Conservation (phyloP, 2,888 invertebrate genomes). For the Sycophila texana region DNA sequence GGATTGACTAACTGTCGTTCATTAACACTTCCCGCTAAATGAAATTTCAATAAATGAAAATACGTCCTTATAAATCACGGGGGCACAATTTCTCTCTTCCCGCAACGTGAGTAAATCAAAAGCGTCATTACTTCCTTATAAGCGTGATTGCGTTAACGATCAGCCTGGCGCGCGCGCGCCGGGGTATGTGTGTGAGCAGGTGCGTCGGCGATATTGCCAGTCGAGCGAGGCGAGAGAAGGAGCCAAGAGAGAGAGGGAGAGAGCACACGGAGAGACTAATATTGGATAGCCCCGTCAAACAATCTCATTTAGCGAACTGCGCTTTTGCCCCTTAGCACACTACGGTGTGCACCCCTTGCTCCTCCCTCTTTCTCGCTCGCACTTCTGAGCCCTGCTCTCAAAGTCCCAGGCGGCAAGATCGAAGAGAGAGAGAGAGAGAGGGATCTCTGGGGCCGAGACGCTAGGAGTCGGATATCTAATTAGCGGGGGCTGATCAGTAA, state of each 20-base stretch:
- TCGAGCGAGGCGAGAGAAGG: conserved; percentile 23
- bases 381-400: conserved; percentile 57
- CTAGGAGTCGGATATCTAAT: conserved; percentile 75
- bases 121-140: conserved; percentile 51
- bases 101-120: conserved; percentile 47
- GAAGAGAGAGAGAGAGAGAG: conserved; percentile 56
- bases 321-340: conserved; percentile 60
- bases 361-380: conserved; percentile 29
- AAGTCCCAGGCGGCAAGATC: conserved; percentile 58
- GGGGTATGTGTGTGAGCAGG: conserved; percentile 22
- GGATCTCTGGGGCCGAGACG: conserved; percentile 70
- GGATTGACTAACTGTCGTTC: background rate
- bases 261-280: conserved; percentile 55
- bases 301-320: conserved; percentile 72
- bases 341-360: conserved; percentile 35
- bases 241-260: conserved; percentile 31
- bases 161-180: conserved; percentile 1
- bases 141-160: conserved; percentile 52
- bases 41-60: conserved; percentile 36
- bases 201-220: conserved; percentile 33
- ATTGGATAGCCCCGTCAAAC: conserved; percentile 72
- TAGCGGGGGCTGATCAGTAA: conserved; percentile 78
- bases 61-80: conserved; percentile 26
- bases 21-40: background rate
- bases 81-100: conserved; percentile 7